Evolutionary conservation across 2,113 vertebrate genomes (phyloP).

Genomic region (Pagrus major): DNA sequence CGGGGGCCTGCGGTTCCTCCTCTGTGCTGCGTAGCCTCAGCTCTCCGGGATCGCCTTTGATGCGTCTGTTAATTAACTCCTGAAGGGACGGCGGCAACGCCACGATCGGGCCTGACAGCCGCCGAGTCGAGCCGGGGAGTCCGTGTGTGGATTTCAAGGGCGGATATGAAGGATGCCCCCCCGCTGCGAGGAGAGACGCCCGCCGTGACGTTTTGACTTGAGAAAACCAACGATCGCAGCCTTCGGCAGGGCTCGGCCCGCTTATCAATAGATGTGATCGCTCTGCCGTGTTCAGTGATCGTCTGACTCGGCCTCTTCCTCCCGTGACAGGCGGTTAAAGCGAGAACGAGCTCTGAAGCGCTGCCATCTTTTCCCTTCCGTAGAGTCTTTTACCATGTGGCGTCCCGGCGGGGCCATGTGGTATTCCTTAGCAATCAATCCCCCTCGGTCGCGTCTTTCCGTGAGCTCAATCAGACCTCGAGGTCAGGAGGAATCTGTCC

Average conservation of each 20-base stretch:
- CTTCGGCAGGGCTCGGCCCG: too few species aligned
- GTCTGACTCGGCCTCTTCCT: not conserved
- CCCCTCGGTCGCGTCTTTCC: constrained; percentile 1
- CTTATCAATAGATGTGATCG: not conserved
- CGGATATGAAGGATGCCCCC: constrained; percentile 31
- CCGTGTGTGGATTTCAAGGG: constrained; percentile 19
- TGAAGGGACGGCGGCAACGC: constrained; percentile 59
- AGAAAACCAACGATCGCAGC: constrained; percentile 3
- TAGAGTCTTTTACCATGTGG: constrained; percentile 65
- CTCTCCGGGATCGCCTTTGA: constrained; percentile 71
- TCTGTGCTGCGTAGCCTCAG: constrained; percentile 21
- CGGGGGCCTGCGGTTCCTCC: constrained; percentile 55
- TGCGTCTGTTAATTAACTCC: constrained; percentile 80
- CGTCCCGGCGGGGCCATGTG: constrained; percentile 78
- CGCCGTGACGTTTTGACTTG: constrained; percentile 1
- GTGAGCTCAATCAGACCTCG: constrained; percentile 50
- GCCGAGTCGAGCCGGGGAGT: not conserved
- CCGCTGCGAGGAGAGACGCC: constrained; percentile 18
- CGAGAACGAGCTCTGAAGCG: constrained; percentile 73
- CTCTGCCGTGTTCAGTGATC: not conserved
- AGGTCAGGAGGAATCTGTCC: constrained; percentile 51
- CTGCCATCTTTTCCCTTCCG: constrained; percentile 59
- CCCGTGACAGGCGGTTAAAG: not conserved
- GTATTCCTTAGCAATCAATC: constrained; percentile 79
- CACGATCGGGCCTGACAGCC: constrained; percentile 61